phyloP scores from a whole-genome alignment of 2,888 invertebrate genomes.

The Leptodirus hochenwartii region DNA sequence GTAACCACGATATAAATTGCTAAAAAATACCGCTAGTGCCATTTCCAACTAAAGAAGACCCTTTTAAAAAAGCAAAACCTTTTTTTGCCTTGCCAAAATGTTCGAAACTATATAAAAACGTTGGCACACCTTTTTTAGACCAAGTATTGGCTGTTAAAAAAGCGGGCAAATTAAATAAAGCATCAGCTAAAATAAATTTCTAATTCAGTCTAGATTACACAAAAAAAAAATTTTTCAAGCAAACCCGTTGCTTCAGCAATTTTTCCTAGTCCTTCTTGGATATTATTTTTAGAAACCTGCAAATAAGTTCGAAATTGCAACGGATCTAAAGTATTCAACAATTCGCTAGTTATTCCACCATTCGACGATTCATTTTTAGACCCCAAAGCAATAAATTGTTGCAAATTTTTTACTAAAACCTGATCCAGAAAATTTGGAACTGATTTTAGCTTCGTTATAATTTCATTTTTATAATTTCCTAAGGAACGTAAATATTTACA shows the following conservation, averaged over 20 bases:
- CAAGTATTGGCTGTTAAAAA: constrained; percentile 53
- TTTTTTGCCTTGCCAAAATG: constrained; percentile 42
- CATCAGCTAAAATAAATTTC: constrained; percentile 36
- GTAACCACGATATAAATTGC: no score
- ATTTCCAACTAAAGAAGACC: constrained; percentile 41
- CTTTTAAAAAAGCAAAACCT: constrained; percentile 40
- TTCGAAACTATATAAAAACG: constrained; percentile 60
- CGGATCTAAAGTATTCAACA: constrained; percentile 16
- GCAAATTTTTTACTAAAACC: constrained; percentile 25
- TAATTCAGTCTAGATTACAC: neutral
- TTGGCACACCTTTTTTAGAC: constrained; percentile 38
- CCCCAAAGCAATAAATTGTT: constrained; percentile 21
- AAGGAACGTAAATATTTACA: neutral
- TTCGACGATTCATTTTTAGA: constrained; percentile 8
- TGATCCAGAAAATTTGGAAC: constrained; percentile 27
- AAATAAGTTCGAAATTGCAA: constrained; percentile 23
- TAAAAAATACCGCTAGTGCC: constrained; percentile 16
- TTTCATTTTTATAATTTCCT: constrained; percentile 21
- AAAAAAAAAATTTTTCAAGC: constrained; percentile 7
- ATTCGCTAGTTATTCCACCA: constrained; percentile 3
- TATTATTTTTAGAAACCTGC: constrained; percentile 17
- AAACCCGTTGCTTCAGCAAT: constrained; percentile 41
- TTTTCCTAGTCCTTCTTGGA: constrained; percentile 32
- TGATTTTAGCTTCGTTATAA: constrained; percentile 23
- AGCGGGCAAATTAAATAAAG: constrained; percentile 59